A percentile compares a stretch with the other conserved stretches of the same genome.
phyloP scores from a whole-genome alignment of 2,888 invertebrate species.

The Clostera curtula region DNA sequence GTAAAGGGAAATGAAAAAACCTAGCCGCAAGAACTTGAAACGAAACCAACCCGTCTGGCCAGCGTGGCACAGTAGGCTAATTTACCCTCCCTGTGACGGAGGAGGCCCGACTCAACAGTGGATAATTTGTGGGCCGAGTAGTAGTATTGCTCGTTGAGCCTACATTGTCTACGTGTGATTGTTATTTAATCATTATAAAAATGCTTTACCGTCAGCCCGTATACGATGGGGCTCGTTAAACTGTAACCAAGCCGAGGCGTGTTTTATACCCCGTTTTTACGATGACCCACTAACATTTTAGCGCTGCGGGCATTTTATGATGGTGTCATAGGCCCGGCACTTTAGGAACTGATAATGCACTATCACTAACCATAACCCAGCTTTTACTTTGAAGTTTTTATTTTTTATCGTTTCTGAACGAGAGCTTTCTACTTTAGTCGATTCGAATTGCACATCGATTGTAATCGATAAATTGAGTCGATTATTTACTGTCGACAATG shows the following conservation, averaged over 20 bases:
- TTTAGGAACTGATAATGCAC: slow-evolving; percentile 66
- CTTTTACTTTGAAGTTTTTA: slow-evolving; percentile 31
- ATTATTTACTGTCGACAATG: too few species aligned
- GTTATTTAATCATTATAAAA: slow-evolving; percentile 41
- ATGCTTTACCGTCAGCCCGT: slow-evolving; percentile 54
- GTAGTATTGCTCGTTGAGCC: too few species aligned
- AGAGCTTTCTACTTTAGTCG: too few species aligned
- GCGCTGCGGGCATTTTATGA: slow-evolving; percentile 71
- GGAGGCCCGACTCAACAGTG: too few species aligned
- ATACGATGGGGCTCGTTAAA: slow-evolving; percentile 70
- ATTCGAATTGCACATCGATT: too few species aligned
- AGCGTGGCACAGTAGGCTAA: too few species aligned
- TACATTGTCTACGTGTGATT: slow-evolving; percentile 32
- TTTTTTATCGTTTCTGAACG: slow-evolving; percentile 19
- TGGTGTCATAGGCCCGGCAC: slow-evolving; percentile 62
- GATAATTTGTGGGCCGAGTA: too few species aligned
- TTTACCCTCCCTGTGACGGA: too few species aligned
- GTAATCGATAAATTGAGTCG: too few species aligned
- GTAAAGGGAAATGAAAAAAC: too few species aligned
- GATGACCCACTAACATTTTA: slow-evolving; percentile 68
- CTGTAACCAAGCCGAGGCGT: slow-evolving; percentile 59
- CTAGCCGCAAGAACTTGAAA: too few species aligned
- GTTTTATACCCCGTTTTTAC: slow-evolving; percentile 68
- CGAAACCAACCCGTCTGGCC: too few species aligned
- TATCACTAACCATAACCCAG: slow-evolving; percentile 26